These are phyloP conservation scores for Morelia viridis DNA, from an alignment of 2,797 vertebrate genomes.

Conservation along the genomic window DNA sequence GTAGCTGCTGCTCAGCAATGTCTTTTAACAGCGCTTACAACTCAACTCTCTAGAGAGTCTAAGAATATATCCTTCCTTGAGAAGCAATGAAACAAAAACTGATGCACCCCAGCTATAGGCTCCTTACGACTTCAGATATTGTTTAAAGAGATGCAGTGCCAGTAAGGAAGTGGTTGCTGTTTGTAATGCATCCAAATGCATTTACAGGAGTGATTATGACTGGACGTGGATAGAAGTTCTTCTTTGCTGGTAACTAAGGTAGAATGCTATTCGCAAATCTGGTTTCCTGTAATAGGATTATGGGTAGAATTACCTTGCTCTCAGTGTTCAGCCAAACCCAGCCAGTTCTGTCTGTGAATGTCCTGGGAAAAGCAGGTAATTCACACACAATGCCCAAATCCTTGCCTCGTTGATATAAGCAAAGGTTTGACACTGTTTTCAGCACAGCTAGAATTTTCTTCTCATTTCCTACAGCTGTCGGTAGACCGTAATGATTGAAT, in stretches of 20 bases:
- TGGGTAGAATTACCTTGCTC: slow-evolving; percentile 46
- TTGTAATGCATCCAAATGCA: neutral
- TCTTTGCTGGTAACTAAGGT: slow-evolving; percentile 48
- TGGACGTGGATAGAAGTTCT: neutral
- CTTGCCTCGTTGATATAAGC: neutral
- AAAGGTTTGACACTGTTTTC: slow-evolving; percentile 20
- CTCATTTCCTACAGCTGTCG: neutral
- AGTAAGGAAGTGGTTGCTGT: neutral
- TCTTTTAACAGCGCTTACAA: slow-evolving; percentile 5
- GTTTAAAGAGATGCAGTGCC: neutral
- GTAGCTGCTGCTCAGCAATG: slow-evolving; percentile 26
- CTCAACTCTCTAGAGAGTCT: slow-evolving; percentile 19
- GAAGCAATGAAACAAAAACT: neutral
- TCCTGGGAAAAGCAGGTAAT: slow-evolving; percentile 12
- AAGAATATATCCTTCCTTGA: slow-evolving; percentile 25
- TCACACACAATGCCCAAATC: slow-evolving; percentile 5
- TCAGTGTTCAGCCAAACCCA: slow-evolving; percentile 24
- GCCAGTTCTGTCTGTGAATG: neutral
- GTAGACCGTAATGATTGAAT: neutral
- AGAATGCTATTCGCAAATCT: slow-evolving; percentile 60
- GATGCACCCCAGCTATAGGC: neutral
- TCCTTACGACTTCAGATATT: slow-evolving; percentile 20
- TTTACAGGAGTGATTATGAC: slow-evolving; percentile 5
- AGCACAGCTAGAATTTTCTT: neutral
- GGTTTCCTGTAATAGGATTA: slow-evolving; percentile 61